Evolutionary conservation across 2,113 vertebrate species (phyloP), one percentile per base, ranked within the genome.

Genomic region (Pseudorhombus dupliciocellatus): DNA sequence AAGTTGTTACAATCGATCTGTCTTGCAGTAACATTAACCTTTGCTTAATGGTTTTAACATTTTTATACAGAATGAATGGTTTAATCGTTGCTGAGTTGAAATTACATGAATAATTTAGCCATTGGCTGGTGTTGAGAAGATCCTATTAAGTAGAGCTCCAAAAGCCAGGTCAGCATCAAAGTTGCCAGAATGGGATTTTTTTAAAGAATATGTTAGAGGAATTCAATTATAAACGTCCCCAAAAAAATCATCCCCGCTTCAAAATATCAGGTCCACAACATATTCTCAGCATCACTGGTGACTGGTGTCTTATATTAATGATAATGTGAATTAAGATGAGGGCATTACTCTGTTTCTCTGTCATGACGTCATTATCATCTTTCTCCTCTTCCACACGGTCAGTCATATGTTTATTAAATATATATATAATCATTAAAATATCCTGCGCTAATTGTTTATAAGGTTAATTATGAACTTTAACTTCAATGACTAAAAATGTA

Each of bases 21-120:
- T 52, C 50, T 24, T 12, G 50, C 50, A 42, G 11, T 12, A 69
- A 18, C 53, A 70, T 79, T 74, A 52, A 70, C 46, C 64, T 57
- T 64, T 64, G 46, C 22, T 42, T 24, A 30, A 20, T n/a, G 31
- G 22, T n/a, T 60, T 6, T 64, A 48, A 60, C 15, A 16, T n/a
- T 40, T 69, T 52, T 42, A 44, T 44, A 25, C 15, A 50, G 20
- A 66, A 46, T 16, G n/a, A 70, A 28, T 70, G 26, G 10, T 56
- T 56, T 28, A 6, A 54, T 54, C 5, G 14, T 54, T 14, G 26
- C 2, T 24, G 7, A 26, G 10, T 26, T 16, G 14, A 16, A 16
- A 54, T 54, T 5, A 54, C 14, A 16, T 16, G 22, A 11, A 24
- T 52, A 22, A 22, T 52, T 21, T 52, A 50, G 46, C 46, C 46